Conservation (phyloP, 2,797 vertebrate genomes). For the Acanthurus leucopareius region DNA sequence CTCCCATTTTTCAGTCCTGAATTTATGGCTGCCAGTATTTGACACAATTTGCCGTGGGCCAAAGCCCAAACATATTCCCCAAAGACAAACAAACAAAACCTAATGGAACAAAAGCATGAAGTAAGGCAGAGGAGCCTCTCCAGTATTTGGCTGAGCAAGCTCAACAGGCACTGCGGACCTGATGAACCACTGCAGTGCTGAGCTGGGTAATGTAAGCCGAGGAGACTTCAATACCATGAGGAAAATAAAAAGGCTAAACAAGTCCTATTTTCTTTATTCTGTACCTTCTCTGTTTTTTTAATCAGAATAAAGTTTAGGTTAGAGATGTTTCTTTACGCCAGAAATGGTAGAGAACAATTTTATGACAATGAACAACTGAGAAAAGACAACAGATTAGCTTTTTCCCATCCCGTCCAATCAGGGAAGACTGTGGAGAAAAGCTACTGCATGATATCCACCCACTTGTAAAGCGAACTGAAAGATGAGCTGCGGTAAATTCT, state of each 20-base stretch:
- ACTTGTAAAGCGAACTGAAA: constrained; percentile 74
- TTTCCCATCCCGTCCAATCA: constrained; percentile 52
- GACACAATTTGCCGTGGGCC: constrained; percentile 59
- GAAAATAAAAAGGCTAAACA: constrained; percentile 8
- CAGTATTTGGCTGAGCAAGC: constrained; percentile 49
- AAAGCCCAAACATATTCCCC: constrained; percentile 62
- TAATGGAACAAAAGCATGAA: constrained; percentile 71
- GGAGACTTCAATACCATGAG: background rate
- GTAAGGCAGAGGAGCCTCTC: constrained; percentile 41
- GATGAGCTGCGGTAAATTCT: constrained; percentile 75
- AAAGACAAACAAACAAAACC: constrained; percentile 75
- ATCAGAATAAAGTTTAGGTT: background rate
- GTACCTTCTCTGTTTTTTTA: constrained; percentile 3
- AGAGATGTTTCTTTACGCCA: constrained; percentile 12
- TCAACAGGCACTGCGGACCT: constrained; percentile 36
- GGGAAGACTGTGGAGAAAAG: constrained; percentile 63
- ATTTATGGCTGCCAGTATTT: constrained; percentile 63
- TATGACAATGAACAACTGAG: constrained; percentile 19
- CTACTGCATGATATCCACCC: constrained; percentile 63
- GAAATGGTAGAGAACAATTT: constrained; percentile 23
- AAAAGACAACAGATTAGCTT: constrained; percentile 44
- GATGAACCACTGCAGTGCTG: constrained; percentile 37
- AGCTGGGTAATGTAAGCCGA: constrained; percentile 8
- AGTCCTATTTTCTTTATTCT: background rate
- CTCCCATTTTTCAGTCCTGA: constrained; percentile 54